These are phyloP conservation scores for Naso thynnoides DNA, from an alignment of 2,797 vertebrate species.

Conservation along the genomic window DNA sequence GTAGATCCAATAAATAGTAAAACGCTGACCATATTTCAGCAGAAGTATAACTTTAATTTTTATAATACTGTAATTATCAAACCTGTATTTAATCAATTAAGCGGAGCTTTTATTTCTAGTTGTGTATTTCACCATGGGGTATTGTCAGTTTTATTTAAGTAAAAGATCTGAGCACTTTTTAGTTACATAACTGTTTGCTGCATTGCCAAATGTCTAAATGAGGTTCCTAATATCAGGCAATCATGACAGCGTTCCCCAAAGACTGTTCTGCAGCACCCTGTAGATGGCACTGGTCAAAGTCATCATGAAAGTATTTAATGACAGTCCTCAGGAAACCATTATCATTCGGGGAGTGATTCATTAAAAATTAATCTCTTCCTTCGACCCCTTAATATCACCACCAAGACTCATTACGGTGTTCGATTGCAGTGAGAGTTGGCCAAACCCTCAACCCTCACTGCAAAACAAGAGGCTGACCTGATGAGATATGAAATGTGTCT, in stretches of 20 bases:
- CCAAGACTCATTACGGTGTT: constrained; percentile 63
- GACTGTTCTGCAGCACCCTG: constrained; percentile 22
- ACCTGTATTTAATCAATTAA: neutral
- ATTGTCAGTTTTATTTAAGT: neutral
- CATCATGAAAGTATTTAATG: constrained; percentile 71
- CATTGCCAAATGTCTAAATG: constrained; percentile 11
- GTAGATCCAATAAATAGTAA: too few species aligned
- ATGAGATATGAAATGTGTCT: constrained; percentile 43
- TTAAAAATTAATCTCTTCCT: constrained; percentile 74
- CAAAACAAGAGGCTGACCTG: constrained; percentile 40
- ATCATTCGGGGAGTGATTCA: constrained; percentile 71
- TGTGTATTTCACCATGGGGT: neutral
- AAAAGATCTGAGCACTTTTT: neutral
- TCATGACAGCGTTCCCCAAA: constrained; percentile 13
- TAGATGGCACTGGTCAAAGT: constrained; percentile 58
- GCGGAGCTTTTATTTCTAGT: neutral
- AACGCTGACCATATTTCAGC: too few species aligned
- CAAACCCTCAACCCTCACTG: constrained; percentile 33
- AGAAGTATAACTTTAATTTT: too few species aligned
- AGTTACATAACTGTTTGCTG: constrained; percentile 9
- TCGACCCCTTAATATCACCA: constrained; percentile 57
- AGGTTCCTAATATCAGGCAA: constrained; percentile 2
- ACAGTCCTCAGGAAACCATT: constrained; percentile 68
- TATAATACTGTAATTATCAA: too few species aligned
- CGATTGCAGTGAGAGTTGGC: constrained; percentile 47